These are phyloP conservation scores for Abramis brama DNA, from an alignment of 2,113 vertebrate species.

Conservation along the genomic window DNA sequence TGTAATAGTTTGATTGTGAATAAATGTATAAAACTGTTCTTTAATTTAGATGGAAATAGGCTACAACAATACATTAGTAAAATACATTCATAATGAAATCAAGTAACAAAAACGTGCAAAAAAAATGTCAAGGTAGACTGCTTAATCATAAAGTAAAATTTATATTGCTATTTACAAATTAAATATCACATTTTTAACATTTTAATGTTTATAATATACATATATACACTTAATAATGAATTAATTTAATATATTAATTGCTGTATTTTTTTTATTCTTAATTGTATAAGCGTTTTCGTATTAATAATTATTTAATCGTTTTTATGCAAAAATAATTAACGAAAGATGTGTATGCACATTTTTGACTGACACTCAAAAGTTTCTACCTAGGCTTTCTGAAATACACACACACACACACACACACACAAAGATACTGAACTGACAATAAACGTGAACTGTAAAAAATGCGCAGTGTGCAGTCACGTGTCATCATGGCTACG, in stretches of 20 bases:
- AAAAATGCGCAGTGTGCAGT: conserved; percentile 31
- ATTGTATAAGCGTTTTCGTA: background rate
- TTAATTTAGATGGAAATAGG: background rate
- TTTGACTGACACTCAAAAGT: too few relatives aligned
- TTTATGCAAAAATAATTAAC: background rate
- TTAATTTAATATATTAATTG: background rate
- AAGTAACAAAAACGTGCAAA: background rate
- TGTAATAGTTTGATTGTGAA: background rate
- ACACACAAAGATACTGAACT: too few relatives aligned
- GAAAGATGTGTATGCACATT: background rate
- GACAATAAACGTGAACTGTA: background rate
- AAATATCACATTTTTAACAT: background rate
- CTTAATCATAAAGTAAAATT: background rate
- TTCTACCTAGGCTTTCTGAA: too few relatives aligned
- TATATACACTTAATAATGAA: too few relatives aligned
- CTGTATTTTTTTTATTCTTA: background rate
- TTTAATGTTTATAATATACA: background rate
- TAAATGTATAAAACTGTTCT: background rate
- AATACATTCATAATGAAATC: too few relatives aligned
- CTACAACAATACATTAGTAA: too few relatives aligned
- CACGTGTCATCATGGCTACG: conserved; percentile 56
- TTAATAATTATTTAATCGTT: background rate
- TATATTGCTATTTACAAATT: background rate
- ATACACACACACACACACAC: too few relatives aligned
- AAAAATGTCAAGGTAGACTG: background rate